Base-by-base conservation (phyloP, 2,888 invertebrate species). In the Acanthoscelides obtectus region DNA sequence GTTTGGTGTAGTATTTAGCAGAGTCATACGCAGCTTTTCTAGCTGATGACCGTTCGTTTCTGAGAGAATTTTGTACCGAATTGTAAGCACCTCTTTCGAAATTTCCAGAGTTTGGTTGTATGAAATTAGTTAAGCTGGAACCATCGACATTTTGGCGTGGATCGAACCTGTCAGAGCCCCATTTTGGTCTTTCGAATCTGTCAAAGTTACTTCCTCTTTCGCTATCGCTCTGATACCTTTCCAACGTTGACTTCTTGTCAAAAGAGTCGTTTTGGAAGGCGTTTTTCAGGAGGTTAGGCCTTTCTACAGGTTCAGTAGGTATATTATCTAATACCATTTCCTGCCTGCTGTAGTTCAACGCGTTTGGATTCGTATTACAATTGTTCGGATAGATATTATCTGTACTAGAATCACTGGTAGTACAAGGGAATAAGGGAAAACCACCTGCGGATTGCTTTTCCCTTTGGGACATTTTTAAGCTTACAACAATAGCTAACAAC, bases 321-420 rank as follows among this genome's bases (percentile, higher is more conserved):
- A 78, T 83, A 81, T 75, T 89, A 84, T 79, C 87, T 82, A 78
- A 81, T 83, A 84, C 84, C 84, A 84, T 84, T 73, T 84, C 86
- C 73, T 83, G 85, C 73, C 76, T 87, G 85, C 94, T 93, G 82
- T 94, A 95, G 68, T 94, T 95, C 78, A 94, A 91, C 17, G 94
- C 89, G 77, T 95, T 94, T 12, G 94, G 93, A 80, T 95, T 95
- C 2, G 94, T 92, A 80, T 92, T 94, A 83, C 95, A 95, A 77
- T 95, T 93, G 17, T 94, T 93, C 4, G 95, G 95, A 82, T 94
- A 95, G 5, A 94, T 93, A 80, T 93, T 93, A 82, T 94, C 93
- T 75, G 94, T 94, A 79, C 94, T 94, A 73, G 93, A 93, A n/a
- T 93, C 93, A 65, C 93, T 93, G 17, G 93, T 93, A 0, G 93